phyloP scores from a whole-genome alignment of 2,888 invertebrate genomes.

The Chalcis sispes region DNA sequence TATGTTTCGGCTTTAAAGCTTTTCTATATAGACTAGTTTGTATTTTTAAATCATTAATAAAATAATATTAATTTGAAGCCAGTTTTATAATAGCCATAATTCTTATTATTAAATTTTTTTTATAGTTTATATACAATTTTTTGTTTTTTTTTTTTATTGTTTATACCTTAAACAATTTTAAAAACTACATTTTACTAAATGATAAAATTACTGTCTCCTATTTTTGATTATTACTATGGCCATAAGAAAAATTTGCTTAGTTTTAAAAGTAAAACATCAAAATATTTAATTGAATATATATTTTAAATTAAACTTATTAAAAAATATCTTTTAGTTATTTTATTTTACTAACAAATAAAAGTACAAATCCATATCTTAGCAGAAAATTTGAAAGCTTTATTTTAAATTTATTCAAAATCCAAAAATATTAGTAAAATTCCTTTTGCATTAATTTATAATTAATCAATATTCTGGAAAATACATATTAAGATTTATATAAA shows the following conservation, averaged over 20 bases:
- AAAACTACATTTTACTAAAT: slow-evolving; percentile 54
- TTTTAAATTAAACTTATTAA: slow-evolving; percentile 6
- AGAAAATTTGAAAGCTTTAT: not conserved
- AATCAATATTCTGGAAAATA: slow-evolving; percentile 70
- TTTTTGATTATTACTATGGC: slow-evolving; percentile 58
- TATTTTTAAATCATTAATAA: slow-evolving; percentile 61
- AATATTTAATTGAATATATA: too few species aligned
- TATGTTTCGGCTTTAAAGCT: slow-evolving; percentile 57
- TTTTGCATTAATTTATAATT: slow-evolving; percentile 31
- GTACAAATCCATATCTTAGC: slow-evolving; percentile 6
- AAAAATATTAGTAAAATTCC: not conserved
- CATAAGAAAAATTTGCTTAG: slow-evolving; percentile 48
- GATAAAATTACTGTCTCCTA: slow-evolving; percentile 53
- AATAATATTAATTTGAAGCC: slow-evolving; percentile 63
- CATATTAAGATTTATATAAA: slow-evolving; percentile 43
- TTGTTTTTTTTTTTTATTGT: slow-evolving; percentile 50
- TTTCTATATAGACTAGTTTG: slow-evolving; percentile 64
- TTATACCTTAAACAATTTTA: slow-evolving; percentile 52
- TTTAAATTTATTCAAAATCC: not conserved
- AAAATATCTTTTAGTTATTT: not conserved
- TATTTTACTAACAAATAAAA: not conserved
- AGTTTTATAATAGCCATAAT: slow-evolving; percentile 45
- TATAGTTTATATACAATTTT: slow-evolving; percentile 49
- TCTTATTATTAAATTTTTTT: slow-evolving; percentile 41
- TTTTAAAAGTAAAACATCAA: not conserved